Evolutionary conservation across 2,888 invertebrate species (phyloP).

Genomic region (Drosophila subsilvestris): DNA sequence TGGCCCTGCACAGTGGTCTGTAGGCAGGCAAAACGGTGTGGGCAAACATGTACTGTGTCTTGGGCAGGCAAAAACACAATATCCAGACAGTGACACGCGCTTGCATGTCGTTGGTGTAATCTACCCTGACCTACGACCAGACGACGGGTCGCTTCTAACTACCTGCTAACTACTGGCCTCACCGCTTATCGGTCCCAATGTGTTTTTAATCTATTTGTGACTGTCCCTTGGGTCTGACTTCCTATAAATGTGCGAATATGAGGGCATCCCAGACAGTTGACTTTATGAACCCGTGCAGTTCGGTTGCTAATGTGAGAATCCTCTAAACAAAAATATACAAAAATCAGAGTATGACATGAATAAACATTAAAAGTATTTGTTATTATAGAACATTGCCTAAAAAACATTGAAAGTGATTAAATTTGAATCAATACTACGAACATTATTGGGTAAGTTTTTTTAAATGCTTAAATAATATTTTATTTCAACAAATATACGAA

Average conservation of each 20-base stretch:
- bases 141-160: slow-evolving; percentile 28
- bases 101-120: slow-evolving; percentile 42
- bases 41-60: not conserved
- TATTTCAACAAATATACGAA: too few relatives aligned
- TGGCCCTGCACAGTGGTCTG: slow-evolving; percentile 32
- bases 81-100: slow-evolving; percentile 37
- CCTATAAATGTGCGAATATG: slow-evolving; percentile 39
- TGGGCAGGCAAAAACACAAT: slow-evolving; percentile 20
- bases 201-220: slow-evolving; percentile 60
- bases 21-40: not conserved
- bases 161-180: slow-evolving; percentile 36
- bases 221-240: slow-evolving; percentile 1
- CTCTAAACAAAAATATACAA: not conserved
- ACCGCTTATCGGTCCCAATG: slow-evolving; percentile 49
- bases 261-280: slow-evolving; percentile 44
- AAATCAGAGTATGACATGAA: not conserved
- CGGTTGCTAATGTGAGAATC: slow-evolving; percentile 13
- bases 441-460: slow-evolving; percentile 14
- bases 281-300: slow-evolving; percentile 25
- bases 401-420: not conserved
- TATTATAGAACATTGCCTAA: too few relatives aligned
- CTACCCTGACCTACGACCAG: not conserved
- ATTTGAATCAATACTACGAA: not conserved
- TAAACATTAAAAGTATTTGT: not conserved
- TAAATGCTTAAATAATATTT: too few relatives aligned